Conservation (phyloP, 2,888 invertebrate genomes). For the Hirudinaria manillensis region DNA sequence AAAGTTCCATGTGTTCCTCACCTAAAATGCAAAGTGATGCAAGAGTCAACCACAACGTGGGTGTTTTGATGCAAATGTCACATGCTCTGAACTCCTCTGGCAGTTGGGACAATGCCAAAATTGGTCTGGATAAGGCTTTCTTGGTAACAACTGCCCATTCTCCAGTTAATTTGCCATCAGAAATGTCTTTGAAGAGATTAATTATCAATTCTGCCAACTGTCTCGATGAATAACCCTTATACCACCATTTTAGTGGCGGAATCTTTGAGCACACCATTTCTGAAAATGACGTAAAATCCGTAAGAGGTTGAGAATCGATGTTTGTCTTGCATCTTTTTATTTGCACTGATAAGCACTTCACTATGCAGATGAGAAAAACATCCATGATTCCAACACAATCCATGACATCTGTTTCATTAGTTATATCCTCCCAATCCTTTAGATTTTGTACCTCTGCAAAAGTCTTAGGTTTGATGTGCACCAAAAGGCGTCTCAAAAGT, state of each 20-base stretch:
- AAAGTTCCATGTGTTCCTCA: slow-evolving; percentile 76
- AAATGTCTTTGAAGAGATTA: slow-evolving; percentile 78
- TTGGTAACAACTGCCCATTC: slow-evolving; percentile 82
- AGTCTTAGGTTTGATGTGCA: slow-evolving; percentile 78
- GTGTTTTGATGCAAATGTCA: slow-evolving; percentile 71
- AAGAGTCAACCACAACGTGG: slow-evolving; percentile 79
- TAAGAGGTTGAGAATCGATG: slow-evolving; percentile 58
- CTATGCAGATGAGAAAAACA: slow-evolving; percentile 80
- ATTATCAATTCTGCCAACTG: slow-evolving; percentile 83
- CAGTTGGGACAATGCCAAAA: slow-evolving; percentile 73
- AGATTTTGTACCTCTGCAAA: slow-evolving; percentile 69
- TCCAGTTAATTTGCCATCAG: slow-evolving; percentile 74
- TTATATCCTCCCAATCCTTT: slow-evolving; percentile 14
- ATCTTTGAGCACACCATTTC: slow-evolving; percentile 17
- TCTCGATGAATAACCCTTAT: slow-evolving; percentile 74
- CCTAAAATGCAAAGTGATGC: slow-evolving; percentile 88
- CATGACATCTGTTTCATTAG: slow-evolving; percentile 52
- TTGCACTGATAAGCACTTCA: slow-evolving; percentile 82
- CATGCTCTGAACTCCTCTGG: slow-evolving; percentile 71
- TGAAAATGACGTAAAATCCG: slow-evolving; percentile 41
- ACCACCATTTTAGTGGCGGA: slow-evolving; percentile 65
- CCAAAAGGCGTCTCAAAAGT: slow-evolving; percentile 75
- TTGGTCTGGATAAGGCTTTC: slow-evolving; percentile 78
- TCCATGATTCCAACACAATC: slow-evolving; percentile 71
- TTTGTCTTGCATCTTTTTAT: slow-evolving; percentile 67